Base-by-base conservation (phyloP, 2,113 vertebrate species). In the Tichodroma muraria region DNA sequence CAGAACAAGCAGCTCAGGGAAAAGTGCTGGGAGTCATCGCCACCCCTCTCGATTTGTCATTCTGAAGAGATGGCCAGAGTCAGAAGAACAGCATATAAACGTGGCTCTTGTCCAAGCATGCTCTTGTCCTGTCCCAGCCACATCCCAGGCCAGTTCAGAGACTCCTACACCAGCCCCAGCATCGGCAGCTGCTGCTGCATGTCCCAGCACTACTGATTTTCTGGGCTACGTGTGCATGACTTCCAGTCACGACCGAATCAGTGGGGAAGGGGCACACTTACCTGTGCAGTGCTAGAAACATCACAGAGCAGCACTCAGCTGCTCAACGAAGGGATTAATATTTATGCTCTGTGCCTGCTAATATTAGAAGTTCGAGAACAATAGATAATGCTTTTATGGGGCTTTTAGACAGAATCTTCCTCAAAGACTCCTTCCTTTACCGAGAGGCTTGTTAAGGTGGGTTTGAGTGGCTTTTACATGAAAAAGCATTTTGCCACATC, bases 131-230 rank as follows among this genome's bases (percentile, higher is more conserved):
- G 21, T 28, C 56, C 68, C 15, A 70, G 68, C 13, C 66, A 64
- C 7, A 1, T 65, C 54, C 17, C 42, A 54, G 37, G 27, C 61
- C 18, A 9, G 35, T 27, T 71, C 57, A 75, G 40, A 37, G 49
- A 47, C 31, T 71, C n/a, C 47, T 64, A 16, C 44, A 60, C 8
- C 30, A 18, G 21, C 7, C 10, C 30, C 27, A 37, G 65, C 65
- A 64, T 0, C 0, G 0, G 44, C 33, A 63, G 81, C 78, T 61
- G 60, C 44, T 75, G 33, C 70, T 60, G 60, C 6, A 1, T 27
- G 13, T 75, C 30, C 47, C 31, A 31, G 38, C 0, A 2, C 30
- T 47, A 7, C 33, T 7, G 44, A 38, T 64, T 75, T 42, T 68
- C 44, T 5, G n/a, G 44, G 57, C 57, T 53, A 0, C 21, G 8